Evolutionary conservation across 2,113 vertebrate species (phyloP), one percentile per base, ranked within the genome.

Genomic region (Odobenus rosmarus): DNA sequence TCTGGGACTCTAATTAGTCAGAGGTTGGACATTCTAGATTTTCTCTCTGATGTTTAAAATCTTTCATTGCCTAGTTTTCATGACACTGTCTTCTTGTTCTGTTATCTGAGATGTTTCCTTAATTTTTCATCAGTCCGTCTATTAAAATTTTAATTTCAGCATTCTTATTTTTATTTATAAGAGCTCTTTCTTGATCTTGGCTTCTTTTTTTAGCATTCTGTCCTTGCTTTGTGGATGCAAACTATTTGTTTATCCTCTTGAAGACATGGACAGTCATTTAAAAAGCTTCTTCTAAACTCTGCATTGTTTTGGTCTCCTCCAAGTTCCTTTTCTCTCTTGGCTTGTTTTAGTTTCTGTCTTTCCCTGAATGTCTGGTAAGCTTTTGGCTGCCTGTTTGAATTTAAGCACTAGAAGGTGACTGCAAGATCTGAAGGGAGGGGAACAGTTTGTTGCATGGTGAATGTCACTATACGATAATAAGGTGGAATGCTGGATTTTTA

Each of bases 321-420:
- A 91, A 42, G 8, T 95, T 96, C 23, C 5, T 64, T 95, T 96
- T 46, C n/a, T 91, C 31, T 55, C 4, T 92, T 82, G n/a, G 12
- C 81, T 90, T 77, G 21, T 93, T 95, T 93, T 57, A 31, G 15
- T 91, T 91, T 86, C 59, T 97, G 24, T 89, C 36, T 67, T 95
- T 86, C 36, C 51, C 28, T 80, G 79, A 92, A 86, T 67, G 39
- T 83, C 7, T 95, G n/a, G 57, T 90, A 85, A 86, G 26, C 21
- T 87, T 86, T 90, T 76, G 23, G 14, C 59, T 94, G 16, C n/a
- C n/a, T 88, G 21, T 95, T 96, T 36, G 19, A 85, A 81, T 91
- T 92, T 91, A 84, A 93, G 8, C 55, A 36, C 42, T 88, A 55
- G 93, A 90, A 81, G 39, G 16, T 90, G 8, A n/a, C 46, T 94